phyloP scores from a whole-genome alignment of 2,888 invertebrate species.

The Tipula unca region DNA sequence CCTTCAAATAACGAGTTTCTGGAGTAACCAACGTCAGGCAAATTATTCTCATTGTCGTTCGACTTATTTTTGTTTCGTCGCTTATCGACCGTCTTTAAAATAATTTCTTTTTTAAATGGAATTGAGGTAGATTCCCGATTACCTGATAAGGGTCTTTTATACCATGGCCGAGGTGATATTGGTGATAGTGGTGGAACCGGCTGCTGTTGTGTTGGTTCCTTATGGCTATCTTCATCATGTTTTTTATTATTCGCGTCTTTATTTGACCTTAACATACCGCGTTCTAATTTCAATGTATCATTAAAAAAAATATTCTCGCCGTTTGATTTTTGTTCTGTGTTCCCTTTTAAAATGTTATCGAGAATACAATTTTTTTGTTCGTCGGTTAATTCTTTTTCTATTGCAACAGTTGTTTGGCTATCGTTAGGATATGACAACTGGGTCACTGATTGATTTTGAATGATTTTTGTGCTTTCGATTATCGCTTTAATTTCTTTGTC shows the following conservation, averaged over 20 bases:
- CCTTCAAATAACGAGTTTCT: slow-evolving; percentile 45
- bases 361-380: slow-evolving; percentile 27
- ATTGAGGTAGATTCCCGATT: slow-evolving; percentile 29
- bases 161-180: slow-evolving; percentile 55
- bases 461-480: slow-evolving; percentile 22
- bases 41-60: slow-evolving; percentile 36
- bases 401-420: neutral
- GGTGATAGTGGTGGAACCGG: slow-evolving; percentile 36
- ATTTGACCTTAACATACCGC: slow-evolving; percentile 23
- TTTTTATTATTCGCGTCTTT: slow-evolving; percentile 15
- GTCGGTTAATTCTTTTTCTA: slow-evolving; percentile 23
- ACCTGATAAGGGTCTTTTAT: slow-evolving; percentile 46
- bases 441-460: neutral
- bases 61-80: slow-evolving; percentile 39
- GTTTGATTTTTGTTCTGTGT: neutral
- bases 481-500: slow-evolving; percentile 27
- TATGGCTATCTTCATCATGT: slow-evolving; percentile 23
- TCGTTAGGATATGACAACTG: neutral
- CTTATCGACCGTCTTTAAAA: slow-evolving; percentile 30
- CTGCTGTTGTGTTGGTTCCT: neutral
- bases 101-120: slow-evolving; percentile 29
- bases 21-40: slow-evolving; percentile 48
- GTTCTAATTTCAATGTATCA: slow-evolving; percentile 22
- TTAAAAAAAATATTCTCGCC: slow-evolving; percentile 16
- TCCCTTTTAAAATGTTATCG: slow-evolving; percentile 30